Base-by-base conservation (phyloP, 2,888 invertebrate genomes). In the Eremobia ochroleuca region DNA sequence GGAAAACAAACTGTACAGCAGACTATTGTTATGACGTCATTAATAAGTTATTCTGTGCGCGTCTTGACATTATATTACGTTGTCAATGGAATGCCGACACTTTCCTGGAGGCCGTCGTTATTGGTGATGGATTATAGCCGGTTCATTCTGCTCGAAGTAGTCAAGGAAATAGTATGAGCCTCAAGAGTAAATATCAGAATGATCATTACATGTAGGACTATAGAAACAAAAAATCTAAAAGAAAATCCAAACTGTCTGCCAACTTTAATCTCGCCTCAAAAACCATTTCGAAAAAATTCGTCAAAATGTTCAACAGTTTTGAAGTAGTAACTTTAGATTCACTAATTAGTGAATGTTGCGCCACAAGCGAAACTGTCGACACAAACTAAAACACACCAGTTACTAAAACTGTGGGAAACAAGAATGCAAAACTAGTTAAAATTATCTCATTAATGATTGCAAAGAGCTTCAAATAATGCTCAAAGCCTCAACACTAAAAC, bases 321-420 rank as follows among this genome's bases (percentile, higher is more conserved):
- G 31, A 34, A 70, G 64, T 21, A 31, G 40, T 31, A 64, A 58
- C 55, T 58, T 71, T 40, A 34, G 11, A 37, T 40, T 46, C 8
- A 59, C 46, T 77, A 62, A 62, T 77, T 77, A 61, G 67, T 34
- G 25, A 77, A 43, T 40, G 15, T 46, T 34, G 4, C 59, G n/a
- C n/a, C 52, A 11, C 4, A 52, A 25, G 49, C 25, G 18, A 43
- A 65, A 37, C 52, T 61, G 49, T 66, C 31, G 37, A 21, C 76
- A 52, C 6, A 21, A 21, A 68, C 40, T 31, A 18, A 46, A 46
- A 64, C 40, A n/a, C 40, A 52, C 40, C 43, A 15, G 25, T 61
- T 25, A 13, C 1, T 9, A n/a, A 21, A 43, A 31, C 31, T 40
- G 49, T 21, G 21, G 1, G 15, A 49, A 62, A 52, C 43, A 61